These are phyloP conservation scores for Temnothorax unifasciatus DNA, from an alignment of 2,888 invertebrate species.

Conservation along the genomic window DNA sequence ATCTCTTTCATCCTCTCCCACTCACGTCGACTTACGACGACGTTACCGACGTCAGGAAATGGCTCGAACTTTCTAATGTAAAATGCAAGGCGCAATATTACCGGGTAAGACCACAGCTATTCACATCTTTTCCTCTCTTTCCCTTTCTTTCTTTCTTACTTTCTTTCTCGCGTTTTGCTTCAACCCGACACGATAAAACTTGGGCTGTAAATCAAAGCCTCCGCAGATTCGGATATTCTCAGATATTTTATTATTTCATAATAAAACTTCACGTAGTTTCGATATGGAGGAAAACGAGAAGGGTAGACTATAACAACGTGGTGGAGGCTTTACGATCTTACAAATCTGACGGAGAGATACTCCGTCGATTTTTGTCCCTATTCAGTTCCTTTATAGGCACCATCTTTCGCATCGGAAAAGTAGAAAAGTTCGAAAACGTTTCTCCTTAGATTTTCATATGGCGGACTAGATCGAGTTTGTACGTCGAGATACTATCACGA, in stretches of 20 bases:
- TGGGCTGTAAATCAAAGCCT: slow-evolving; percentile 83
- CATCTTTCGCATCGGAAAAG: slow-evolving; percentile 48
- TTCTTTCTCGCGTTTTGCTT: slow-evolving; percentile 4
- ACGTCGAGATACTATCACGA: background rate
- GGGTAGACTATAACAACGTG: slow-evolving; percentile 42
- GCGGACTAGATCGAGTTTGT: slow-evolving; percentile 40
- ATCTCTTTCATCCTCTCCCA: slow-evolving; percentile 21
- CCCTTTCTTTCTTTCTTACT: background rate
- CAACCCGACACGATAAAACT: slow-evolving; percentile 82
- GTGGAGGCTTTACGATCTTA: slow-evolving; percentile 79
- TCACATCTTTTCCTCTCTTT: slow-evolving; percentile 58
- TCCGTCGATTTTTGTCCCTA: slow-evolving; percentile 71
- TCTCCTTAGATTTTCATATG: slow-evolving; percentile 58
- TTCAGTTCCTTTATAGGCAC: slow-evolving; percentile 66
- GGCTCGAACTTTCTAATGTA: slow-evolving; percentile 82
- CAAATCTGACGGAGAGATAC: slow-evolving; percentile 79
- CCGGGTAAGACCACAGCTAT: slow-evolving; percentile 69
- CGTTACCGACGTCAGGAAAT: slow-evolving; percentile 70
- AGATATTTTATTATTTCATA: slow-evolving; percentile 85
- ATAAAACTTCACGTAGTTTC: slow-evolving; percentile 82
- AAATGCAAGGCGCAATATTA: slow-evolving; percentile 83
- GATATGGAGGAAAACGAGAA: slow-evolving; percentile 67
- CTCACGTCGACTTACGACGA: slow-evolving; percentile 58
- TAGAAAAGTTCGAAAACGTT: slow-evolving; percentile 63
- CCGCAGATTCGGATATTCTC: slow-evolving; percentile 69